phyloP scores from a whole-genome alignment of 2,113 vertebrate species.

The Bubo blakistoni region DNA sequence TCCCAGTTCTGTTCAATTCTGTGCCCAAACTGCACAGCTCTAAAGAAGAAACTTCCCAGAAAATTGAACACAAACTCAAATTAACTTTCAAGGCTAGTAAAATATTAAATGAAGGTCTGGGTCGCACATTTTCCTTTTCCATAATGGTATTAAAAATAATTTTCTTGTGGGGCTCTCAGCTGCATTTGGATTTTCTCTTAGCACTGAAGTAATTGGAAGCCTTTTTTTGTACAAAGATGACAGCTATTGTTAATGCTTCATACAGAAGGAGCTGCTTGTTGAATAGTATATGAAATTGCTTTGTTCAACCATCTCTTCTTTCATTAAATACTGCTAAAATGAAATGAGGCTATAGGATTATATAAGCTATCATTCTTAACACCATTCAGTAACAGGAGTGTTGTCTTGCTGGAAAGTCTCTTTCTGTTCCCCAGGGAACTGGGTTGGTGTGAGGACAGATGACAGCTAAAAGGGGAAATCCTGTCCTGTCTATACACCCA shows the following conservation, averaged over 20 bases:
- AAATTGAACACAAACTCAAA: constrained; percentile 37
- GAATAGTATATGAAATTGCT: constrained; percentile 31
- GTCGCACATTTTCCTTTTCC: neutral
- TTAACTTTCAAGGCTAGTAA: constrained; percentile 16
- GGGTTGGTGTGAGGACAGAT: neutral
- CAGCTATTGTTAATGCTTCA: constrained; percentile 39
- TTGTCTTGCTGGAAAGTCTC: neutral
- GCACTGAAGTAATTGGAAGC: constrained; percentile 16
- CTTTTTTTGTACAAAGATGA: neutral
- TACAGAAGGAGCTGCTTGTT: neutral
- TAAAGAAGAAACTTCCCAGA: neutral
- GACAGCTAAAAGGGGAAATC: neutral
- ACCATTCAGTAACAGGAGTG: neutral
- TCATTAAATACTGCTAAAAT: constrained; percentile 31
- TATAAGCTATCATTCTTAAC: constrained; percentile 12
- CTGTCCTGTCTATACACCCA: neutral
- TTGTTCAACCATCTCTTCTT: constrained; percentile 21
- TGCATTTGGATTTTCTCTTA: constrained; percentile 29
- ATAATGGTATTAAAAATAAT: constrained; percentile 24
- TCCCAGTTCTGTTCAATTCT: neutral
- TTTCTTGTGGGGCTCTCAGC: neutral
- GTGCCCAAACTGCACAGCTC: neutral
- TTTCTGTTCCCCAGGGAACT: neutral
- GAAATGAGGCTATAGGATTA: constrained; percentile 20
- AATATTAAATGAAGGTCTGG: constrained; percentile 10